Evolutionary conservation across 64 coral and sea anemone genomes (phyloP).

Genomic region (Porites australiensis): DNA sequence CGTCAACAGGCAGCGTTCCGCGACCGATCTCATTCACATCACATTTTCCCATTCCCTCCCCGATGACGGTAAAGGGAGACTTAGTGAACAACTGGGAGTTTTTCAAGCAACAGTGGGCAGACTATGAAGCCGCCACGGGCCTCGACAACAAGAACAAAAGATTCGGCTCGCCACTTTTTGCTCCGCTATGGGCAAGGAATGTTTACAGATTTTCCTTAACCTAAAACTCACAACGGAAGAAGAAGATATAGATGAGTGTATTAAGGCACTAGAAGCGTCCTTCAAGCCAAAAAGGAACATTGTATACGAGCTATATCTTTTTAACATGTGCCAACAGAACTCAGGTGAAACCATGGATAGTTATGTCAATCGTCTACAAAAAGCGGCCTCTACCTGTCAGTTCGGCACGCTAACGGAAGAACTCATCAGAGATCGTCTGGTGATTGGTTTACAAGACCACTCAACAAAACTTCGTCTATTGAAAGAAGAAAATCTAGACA

Average conservation of each 20-base stretch:
- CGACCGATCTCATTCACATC: background rate
- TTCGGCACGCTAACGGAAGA: conserved; percentile 69
- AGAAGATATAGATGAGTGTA: background rate
- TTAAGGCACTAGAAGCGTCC: conserved; percentile 18
- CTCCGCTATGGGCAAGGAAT: conserved; percentile 41
- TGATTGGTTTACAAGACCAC: conserved; percentile 42
- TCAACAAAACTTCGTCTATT: conserved; percentile 33
- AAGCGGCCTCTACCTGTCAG: conserved; percentile 49
- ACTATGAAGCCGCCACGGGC: conserved; percentile 55
- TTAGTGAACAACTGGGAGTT: conserved; percentile 52
- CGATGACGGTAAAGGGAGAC: conserved; percentile 29
- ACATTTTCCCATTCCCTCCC: conserved; percentile 28
- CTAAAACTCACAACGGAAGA: background rate
- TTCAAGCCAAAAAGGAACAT: conserved; percentile 75
- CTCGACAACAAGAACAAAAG: conserved; percentile 38
- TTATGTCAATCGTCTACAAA: conserved; percentile 67
- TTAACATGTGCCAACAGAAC: conserved; percentile 45
- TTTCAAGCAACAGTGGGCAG: conserved; percentile 44
- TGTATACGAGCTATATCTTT: conserved; percentile 42
- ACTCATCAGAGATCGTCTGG: conserved; percentile 61
- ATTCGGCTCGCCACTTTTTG: conserved; percentile 35
- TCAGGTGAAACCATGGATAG: conserved; percentile 41
- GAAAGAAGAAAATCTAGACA: conserved; percentile 31
- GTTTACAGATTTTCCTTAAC: conserved; percentile 50
- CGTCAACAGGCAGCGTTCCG: too few relatives aligned